Evolutionary conservation across 2,888 invertebrate genomes (phyloP).

Genomic region (Cerastis rubricosa): DNA sequence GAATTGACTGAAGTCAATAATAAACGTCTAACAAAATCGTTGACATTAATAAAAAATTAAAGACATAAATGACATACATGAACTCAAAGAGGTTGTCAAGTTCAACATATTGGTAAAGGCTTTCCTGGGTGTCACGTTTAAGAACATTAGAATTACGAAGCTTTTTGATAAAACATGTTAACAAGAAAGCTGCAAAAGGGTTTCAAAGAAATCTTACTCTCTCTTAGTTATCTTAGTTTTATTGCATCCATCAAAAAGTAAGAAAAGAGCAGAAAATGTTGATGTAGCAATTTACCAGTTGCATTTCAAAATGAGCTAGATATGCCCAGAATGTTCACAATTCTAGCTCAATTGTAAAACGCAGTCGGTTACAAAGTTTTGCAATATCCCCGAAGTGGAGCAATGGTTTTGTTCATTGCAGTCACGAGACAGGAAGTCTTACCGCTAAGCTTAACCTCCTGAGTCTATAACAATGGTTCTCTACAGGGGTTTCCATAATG

Average conservation of each 20-base stretch:
- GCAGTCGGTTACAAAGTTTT: slow-evolving; percentile 34
- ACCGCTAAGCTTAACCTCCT: slow-evolving; percentile 44
- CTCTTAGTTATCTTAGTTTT: no score
- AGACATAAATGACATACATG: background rate
- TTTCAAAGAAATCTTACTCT: background rate
- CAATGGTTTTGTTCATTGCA: slow-evolving; percentile 38
- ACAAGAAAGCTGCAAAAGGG: background rate
- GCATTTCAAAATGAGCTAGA: background rate
- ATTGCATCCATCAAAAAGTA: slow-evolving; percentile 6
- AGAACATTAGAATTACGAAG: slow-evolving; percentile 23
- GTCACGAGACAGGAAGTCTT: slow-evolving; percentile 53
- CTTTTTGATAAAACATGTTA: slow-evolving; percentile 21
- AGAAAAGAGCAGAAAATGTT: background rate
- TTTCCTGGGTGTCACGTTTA: slow-evolving; percentile 31
- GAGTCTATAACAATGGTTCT: slow-evolving; percentile 45
- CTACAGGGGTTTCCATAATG: slow-evolving; percentile 18
- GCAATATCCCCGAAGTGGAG: slow-evolving; percentile 47
- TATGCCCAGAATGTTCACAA: background rate
- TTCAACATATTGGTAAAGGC: slow-evolving; percentile 17
- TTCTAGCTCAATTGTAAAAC: slow-evolving; percentile 19
- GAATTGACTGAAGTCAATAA: slow-evolving; percentile 9
- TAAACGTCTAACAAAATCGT: slow-evolving; percentile 8
- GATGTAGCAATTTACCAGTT: background rate
- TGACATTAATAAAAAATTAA: background rate
- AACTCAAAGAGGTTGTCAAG: background rate